Evolutionary conservation across 2,797 vertebrate species (phyloP).

Genomic region (Pseudocheirus occidentalis): DNA sequence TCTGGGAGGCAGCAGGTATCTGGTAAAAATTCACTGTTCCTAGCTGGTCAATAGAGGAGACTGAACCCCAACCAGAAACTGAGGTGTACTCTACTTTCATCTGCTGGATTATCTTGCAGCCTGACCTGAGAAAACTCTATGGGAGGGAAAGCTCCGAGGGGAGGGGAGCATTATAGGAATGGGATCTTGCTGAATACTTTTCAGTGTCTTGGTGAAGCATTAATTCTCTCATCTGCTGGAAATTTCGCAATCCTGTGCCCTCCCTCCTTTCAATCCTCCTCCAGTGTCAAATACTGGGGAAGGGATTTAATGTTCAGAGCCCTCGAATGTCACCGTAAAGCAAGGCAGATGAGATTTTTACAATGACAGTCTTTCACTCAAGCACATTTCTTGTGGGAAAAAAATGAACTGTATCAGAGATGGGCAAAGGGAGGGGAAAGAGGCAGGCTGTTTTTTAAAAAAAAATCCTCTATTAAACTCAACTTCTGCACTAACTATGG

Average conservation of each 20-base stretch:
- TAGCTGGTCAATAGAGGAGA: not conserved
- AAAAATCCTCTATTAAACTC: constrained; percentile 28
- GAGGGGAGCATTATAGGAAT: not conserved
- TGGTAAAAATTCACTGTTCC: not conserved
- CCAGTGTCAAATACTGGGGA: not conserved
- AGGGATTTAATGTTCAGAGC: constrained; percentile 53
- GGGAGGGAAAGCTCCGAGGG: accelerated
- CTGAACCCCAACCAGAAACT: not conserved
- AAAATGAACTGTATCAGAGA: constrained; percentile 21
- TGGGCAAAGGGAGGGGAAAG: constrained; percentile 16
- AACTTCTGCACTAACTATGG: not conserved
- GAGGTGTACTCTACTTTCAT: not conserved
- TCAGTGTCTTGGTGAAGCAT: not conserved
- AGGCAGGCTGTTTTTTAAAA: not conserved
- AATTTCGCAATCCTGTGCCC: constrained; percentile 29
- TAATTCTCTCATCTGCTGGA: constrained; percentile 21
- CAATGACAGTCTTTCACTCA: constrained; percentile 56
- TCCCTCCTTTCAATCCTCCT: constrained; percentile 14
- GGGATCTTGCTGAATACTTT: not conserved
- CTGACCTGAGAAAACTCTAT: not conserved
- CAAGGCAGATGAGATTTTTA: constrained; percentile 66
- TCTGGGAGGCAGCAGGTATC: not conserved
- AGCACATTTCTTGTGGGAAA: constrained; percentile 17
- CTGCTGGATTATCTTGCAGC: not conserved
- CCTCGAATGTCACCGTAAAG: constrained; percentile 50